Base-by-base conservation (phyloP, 1,140 invertebrate genomes). In the Neomicropteryx cornuta region DNA sequence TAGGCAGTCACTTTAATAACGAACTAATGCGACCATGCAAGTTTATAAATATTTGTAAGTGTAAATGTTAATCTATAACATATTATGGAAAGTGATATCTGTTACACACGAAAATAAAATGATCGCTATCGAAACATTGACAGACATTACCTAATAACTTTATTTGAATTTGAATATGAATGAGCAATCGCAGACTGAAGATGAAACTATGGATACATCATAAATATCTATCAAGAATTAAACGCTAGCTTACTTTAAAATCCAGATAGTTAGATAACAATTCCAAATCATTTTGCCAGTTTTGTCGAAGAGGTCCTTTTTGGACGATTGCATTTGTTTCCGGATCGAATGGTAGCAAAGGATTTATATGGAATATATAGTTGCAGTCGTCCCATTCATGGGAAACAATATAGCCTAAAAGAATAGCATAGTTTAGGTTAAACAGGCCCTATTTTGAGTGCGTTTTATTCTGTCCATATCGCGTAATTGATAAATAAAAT, bases 201-300 rank as follows among this genome's bases (percentile, higher is more conserved):
- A n/a, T n/a, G n/a, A n/a, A n/a, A n/a, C n/a, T n/a, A n/a, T n/a
- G n/a, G n/a, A n/a, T n/a, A n/a, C n/a, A n/a, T n/a, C n/a, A n/a
- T n/a, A n/a, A n/a, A n/a, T n/a, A n/a, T n/a, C n/a, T n/a, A n/a
- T n/a, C n/a, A n/a, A n/a, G n/a, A n/a, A n/a, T n/a, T n/a, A n/a
- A n/a, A n/a, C n/a, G n/a, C 27, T 44, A 33, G 41, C 41, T 39
- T 64, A 75, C 75, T 61, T 76, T 76, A 42, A 62, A 64, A 45
- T 77, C 72, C 20, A 77, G 53, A 53, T 73, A 77, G 50, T 71
- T 68, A 1, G 74, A 75, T 11, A 73, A 51, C 17, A 73, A 46
- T 53, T 77, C 66, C 13, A 76, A 51, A 52, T 79, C 70, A 29
- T 66, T 51, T 13, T 62, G 49, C 73, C 75, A 73, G 5, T 49